A percentile compares a stretch with the other conserved stretches of the same genome.
Conservation (phyloP, 2,113 vertebrate species). For the Gymnarchus niloticus region DNA sequence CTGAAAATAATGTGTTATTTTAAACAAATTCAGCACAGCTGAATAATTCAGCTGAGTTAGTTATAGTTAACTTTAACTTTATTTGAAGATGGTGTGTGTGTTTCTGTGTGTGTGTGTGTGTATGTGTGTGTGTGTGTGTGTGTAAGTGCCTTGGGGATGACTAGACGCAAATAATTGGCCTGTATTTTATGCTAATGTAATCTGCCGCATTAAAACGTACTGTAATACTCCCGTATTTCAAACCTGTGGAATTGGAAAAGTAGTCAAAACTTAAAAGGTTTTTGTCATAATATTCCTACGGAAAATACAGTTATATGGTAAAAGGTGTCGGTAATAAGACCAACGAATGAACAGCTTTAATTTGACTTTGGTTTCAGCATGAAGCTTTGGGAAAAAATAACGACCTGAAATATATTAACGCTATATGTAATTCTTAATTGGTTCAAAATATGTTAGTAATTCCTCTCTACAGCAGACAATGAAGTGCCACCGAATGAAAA, state of each 20-base stretch:
- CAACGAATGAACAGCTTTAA: constrained; percentile 27
- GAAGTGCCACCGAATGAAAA: neutral
- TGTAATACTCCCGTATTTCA: neutral
- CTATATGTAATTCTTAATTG: constrained; percentile 25
- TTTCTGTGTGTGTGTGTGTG: neutral
- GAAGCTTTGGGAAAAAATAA: constrained; percentile 27
- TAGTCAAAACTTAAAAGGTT: neutral
- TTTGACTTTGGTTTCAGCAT: constrained; percentile 26
- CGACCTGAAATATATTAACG: neutral
- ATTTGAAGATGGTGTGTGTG: no score
- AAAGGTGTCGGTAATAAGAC: constrained; percentile 31
- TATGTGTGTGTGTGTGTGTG: neutral
- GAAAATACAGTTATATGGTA: constrained; percentile 31
- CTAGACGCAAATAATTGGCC: neutral
- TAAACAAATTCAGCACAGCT: neutral
- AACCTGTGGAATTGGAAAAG: constrained; percentile 5
- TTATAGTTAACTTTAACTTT: neutral
- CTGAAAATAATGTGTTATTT: neutral
- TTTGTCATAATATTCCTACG: constrained; percentile 34
- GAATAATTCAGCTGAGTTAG: neutral
- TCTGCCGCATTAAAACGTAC: neutral
- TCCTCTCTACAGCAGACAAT: neutral
- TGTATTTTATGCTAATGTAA: neutral
- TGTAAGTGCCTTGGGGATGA: neutral
- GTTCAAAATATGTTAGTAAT: constrained; percentile 3